Base-by-base conservation (phyloP, 2,797 vertebrate species). In the Darevskia nairensis region DNA sequence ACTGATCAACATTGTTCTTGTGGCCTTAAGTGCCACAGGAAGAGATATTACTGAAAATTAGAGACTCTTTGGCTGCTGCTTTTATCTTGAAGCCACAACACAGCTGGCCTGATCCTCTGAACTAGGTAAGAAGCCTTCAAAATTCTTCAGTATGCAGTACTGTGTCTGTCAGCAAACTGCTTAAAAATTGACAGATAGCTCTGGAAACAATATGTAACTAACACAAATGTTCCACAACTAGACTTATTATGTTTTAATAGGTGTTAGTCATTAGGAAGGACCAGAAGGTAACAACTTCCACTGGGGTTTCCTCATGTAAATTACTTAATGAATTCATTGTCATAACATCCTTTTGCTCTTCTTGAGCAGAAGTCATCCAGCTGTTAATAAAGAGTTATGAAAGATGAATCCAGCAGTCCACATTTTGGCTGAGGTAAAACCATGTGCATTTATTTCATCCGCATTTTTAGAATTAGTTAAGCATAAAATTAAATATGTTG, bases 361-460 rank as follows among this genome's bases (percentile, higher is more conserved):
- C 74, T 86, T 82, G 78, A 77, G 64, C 23, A 72, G 61, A 85
- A 76, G 44, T 86, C 17, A 76, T 68, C 79, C 84, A 77, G 59
- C 61, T 82, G 61, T 85, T 83, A 94, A 93, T n/a, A 90, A 82
- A 93, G 94, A 89, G 89, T 96, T 96, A 93, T 88, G 92, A 95
- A 88, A 1, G 95, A 95, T 95, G 92, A 97, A 94, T 96, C 94
- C 96, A 96, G 94, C 96, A 96, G 94, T 94, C 94, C 94, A 94
- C 93, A 96, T 96, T 94, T 94, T 96, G 94, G 92, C 96, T 96
- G 96, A 97, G 97, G 96, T 97, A 97, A 97, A 97, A 97, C 96
- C 96, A 97, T 92, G 93, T 96, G 96, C 96, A 97, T 98, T 98
- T 98, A 98, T 97, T 98, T 97, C 83, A 96, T 95, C 96, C 94